phyloP scores from a whole-genome alignment of 2,797 vertebrate species.

The Rhincodon typus region DNA sequence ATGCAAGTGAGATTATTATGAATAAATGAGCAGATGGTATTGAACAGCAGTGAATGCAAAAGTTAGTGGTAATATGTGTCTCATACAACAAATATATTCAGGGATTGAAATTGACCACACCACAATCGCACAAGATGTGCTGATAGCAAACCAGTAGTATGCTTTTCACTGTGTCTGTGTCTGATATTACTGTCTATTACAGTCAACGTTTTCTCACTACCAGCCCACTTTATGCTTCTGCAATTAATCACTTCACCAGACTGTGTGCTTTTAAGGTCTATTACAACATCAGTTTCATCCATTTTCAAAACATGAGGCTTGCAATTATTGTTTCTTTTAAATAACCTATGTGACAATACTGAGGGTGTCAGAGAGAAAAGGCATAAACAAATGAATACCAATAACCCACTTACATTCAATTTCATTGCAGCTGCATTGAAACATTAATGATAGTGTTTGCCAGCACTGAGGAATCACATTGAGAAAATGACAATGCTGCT shows the following conservation, averaged over 20 bases:
- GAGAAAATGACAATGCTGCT: background rate
- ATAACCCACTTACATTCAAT: background rate
- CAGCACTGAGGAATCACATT: background rate
- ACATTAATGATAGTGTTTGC: background rate
- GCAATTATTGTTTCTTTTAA: background rate
- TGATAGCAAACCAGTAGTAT: background rate
- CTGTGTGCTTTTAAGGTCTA: background rate
- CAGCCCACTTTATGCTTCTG: background rate
- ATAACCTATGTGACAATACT: no score
- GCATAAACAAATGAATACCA: background rate
- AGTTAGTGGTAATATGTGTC: background rate
- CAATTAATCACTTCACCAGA: background rate
- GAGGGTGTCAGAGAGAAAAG: background rate
- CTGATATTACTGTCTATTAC: background rate
- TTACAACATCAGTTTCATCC: background rate
- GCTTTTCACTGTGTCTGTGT: background rate
- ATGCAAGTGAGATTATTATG: no score
- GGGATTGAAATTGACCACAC: background rate
- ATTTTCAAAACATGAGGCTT: background rate
- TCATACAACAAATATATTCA: background rate
- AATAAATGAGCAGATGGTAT: background rate
- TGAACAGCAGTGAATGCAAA: background rate
- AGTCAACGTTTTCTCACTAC: background rate
- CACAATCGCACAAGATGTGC: background rate
- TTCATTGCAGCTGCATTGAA: background rate